Evolutionary conservation across 2,888 invertebrate genomes (phyloP), one percentile per base, ranked within the genome.

Genomic region (Yponomeuta plumbellus): DNA sequence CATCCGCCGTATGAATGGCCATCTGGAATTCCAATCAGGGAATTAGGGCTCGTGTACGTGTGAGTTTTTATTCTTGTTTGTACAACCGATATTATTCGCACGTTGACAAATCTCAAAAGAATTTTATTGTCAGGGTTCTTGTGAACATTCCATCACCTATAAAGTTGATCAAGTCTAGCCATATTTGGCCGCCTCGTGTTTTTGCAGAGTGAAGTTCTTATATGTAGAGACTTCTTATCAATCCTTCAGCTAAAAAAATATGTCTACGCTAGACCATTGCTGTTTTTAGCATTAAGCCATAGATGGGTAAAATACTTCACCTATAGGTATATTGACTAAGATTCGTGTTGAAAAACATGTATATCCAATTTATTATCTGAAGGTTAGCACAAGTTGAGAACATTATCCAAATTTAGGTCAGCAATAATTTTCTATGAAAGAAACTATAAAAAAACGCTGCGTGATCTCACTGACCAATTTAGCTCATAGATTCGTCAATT

Each of bases 11-110:
- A 62, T 62, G 22, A 17, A 59, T 59, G 62, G 62, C 62, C 39
- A 39, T 62, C 62, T 62, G 62, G 62, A 34, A 62, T 26, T 62
- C 26, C n/a, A 62, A 62, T 62, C 62, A n/a, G 26, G 11, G 23
- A 20, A 34, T 62, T 34, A 62, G 39, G 20, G 62, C 62, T 62
- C 6, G 59, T 11, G 22, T 21, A 22, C 22, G 5, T 59, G 23
- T 23, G 59, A n/a, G 17, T 39, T 62, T 62, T 34, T 39, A 62
- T 22, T 64, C 13, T 8, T 5, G 40, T 64, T 52, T 64, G 40
- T 20, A 11, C 13, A 34, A 44, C 22, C n/a, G n/a, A 34, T 17
- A 34, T 61, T 61, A 21, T 56, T 64, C 11, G 44, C 40, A 52
- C 44, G 59, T 59, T 52, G 59, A 59, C 59, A 59, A 59, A 59